Percentiles rank a stretch among this genome's conserved stretches.
phyloP scores from a whole-genome alignment of 2,797 vertebrate genomes.

The Arctocebus calabarensis region DNA sequence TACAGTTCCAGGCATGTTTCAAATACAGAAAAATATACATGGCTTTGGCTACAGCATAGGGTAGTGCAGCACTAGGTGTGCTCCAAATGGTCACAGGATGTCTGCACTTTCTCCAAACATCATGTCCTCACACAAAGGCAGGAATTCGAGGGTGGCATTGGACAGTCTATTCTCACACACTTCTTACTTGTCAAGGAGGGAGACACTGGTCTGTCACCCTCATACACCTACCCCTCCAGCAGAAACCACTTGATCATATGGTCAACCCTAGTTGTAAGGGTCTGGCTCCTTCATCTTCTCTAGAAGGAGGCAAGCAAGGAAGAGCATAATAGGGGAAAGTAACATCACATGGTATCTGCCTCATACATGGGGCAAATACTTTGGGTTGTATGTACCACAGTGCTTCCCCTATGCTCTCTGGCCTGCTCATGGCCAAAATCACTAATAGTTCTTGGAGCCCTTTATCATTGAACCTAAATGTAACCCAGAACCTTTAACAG shows the following conservation, averaged over 20 bases:
- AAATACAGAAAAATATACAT: accelerated
- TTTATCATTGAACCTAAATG: background rate
- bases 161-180: background rate
- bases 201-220: background rate
- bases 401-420: background rate
- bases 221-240: accelerated
- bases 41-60: accelerated
- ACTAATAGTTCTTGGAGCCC: background rate
- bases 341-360: background rate
- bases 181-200: background rate
- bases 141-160: background rate
- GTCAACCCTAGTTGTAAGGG: background rate
- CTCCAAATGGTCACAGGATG: background rate
- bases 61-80: background rate
- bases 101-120: background rate
- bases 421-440: background rate
- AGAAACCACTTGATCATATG: background rate
- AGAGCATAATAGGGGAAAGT: background rate
- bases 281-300: background rate
- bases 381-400: background rate
- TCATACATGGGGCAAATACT: background rate
- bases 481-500: background rate
- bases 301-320: background rate
- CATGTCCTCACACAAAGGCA: background rate
- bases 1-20: too few species aligned